Base-by-base conservation (phyloP, 2,113 vertebrate genomes). In the Mesoclemmys tuberculata region DNA sequence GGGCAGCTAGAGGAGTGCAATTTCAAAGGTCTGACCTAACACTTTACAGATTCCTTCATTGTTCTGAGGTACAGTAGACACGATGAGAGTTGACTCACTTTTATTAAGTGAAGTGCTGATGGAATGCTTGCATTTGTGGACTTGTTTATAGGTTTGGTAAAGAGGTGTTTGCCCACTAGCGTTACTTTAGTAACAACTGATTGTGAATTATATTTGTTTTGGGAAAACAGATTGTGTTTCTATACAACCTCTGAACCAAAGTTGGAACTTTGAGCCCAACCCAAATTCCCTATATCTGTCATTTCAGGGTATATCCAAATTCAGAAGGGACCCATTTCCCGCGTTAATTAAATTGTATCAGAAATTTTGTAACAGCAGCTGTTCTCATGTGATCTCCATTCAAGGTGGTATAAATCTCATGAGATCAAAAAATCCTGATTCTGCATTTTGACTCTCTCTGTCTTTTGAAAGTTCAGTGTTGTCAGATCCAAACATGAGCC, bases 1-100 rank as follows among this genome's bases (percentile, higher is more conserved):
- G 35, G 94, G 81, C 85, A 88, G 86, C 85, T 83, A 92, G 55
- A 87, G 26, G 8, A 83, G 58, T 27, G 24, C 89, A 27, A 90
- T 92, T 93, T 93, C 77, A 61, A 82, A 92, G 14, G 31, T 35
- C 27, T 95, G 64, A n/a, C 31, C 87, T 80, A 89, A 88, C 80
- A 92, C 84, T 91, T 94, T 91, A 19, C 78, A 87, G n/a, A n/a
- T 4, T 0, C 87, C 16, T 88, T 94, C 92, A 35, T 75, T 90
- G 78, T 84, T 71, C 48, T 77, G 58, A 87, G n/a, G 12, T 82
- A 82, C 35, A 92, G 44, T 48, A 49, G 49, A 92, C 87, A n/a
- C 35, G 92, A 9, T 46, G 49, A 80, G 92, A 93, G 71, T 87
- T 90, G 4, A 10, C 16, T 0, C 4, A 24, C 68, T 90, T 93